A percentile compares a stretch with the other conserved stretches of the same genome.
Conservation (phyloP, 2,888 invertebrate genomes). For the Tachina lurida region DNA sequence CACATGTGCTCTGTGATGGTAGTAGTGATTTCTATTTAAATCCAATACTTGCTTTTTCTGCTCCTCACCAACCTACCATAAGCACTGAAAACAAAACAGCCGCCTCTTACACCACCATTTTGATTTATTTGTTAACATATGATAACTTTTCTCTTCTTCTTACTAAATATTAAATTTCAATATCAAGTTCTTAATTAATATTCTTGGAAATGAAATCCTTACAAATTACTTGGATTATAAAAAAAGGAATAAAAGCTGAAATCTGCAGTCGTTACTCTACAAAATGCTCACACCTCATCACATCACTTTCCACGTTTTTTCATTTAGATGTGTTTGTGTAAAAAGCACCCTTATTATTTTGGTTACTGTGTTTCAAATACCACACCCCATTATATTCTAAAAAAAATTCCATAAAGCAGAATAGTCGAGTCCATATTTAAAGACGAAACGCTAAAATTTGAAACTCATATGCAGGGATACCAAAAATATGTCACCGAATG, state of each 20-base stretch:
- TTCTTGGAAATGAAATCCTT: slow-evolving; percentile 57
- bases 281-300: slow-evolving; percentile 59
- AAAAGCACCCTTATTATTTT: slow-evolving; percentile 28
- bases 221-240: slow-evolving; percentile 66
- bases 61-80: not conserved
- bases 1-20: slow-evolving; percentile 59
- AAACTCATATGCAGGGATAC: slow-evolving; percentile 16
- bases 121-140: slow-evolving; percentile 46
- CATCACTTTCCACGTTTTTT: slow-evolving; percentile 27
- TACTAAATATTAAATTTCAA: slow-evolving; percentile 68
- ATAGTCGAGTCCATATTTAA: not conserved
- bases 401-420: not conserved
- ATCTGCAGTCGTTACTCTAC: slow-evolving; percentile 32
- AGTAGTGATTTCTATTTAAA: slow-evolving; percentile 30
- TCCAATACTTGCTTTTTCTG: not conserved
- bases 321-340: not conserved
- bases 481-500: too few relatives aligned
- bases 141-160: slow-evolving; percentile 29
- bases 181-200: slow-evolving; percentile 71
- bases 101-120: slow-evolving; percentile 57
- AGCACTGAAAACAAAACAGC: slow-evolving; percentile 1
- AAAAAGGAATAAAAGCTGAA: slow-evolving; percentile 12
- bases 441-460: slow-evolving; percentile 12
- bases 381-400: slow-evolving; percentile 60
- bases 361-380: slow-evolving; percentile 32